Evolutionary conservation across 2,797 vertebrate species (phyloP), one percentile per base, ranked within the genome.

Genomic region (Saxicola maurus): DNA sequence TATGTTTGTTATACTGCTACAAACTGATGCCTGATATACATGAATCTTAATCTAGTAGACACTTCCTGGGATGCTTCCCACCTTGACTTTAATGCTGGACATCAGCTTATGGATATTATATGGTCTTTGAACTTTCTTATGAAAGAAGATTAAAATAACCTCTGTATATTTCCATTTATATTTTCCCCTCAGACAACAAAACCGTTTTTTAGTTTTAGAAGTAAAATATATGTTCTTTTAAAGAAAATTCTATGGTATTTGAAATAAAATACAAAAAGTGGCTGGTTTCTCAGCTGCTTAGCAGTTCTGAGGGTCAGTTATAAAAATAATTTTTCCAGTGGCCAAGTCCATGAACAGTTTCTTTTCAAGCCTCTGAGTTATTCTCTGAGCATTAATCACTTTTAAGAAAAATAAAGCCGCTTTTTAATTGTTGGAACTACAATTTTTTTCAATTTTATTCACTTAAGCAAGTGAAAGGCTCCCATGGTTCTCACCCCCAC

Each of bases 301-400:
- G 55, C 15, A 52, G 74, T 68, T 85, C 53, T 92, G 87, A 96
- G 76, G 40, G 55, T 87, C 93, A 87, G 42, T 69, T 84, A 64
- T 38, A 94, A 93, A 94, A 90, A 92, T 74, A 5, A 76, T 79
- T 96, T 96, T 96, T 96, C 94, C 93, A 95, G 87, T 90, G 91
- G 90, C 60, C 30, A 81, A 79, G 33, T 60, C 74, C 82, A 71
- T 57, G 74, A 96, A 86, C 42, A 79, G 23, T 89, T 94, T 88
- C 65, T 96, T 87, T 96, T 90, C 80, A 75, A 91, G 82, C 37
- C 61, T 95, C 92, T 94, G 69, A 95, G 83, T 93, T 96, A 69
- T 80, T 93, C 59, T 92, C 64, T 89, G 80, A 94, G n/a, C 42
- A 96, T 95, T 96, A 93, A 86, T 96, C 86, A 95, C 79, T 94